Conservation (phyloP, 2,113 vertebrate species). For the Microtus oregoni region DNA sequence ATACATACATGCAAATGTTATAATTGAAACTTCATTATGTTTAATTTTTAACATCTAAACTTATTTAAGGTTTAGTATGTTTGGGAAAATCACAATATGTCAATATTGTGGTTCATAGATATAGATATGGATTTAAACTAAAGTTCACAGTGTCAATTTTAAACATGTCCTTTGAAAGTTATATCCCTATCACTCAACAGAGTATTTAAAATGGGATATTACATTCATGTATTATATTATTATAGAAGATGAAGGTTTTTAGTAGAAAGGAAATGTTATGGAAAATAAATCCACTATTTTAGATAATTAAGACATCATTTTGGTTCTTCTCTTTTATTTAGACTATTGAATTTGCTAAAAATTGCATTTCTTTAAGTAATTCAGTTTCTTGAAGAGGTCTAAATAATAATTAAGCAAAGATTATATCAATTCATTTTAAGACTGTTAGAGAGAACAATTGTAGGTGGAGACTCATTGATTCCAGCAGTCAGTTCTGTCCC, state of each 20-base stretch:
- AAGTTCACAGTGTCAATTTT: slow-evolving; percentile 35
- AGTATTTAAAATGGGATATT: slow-evolving; percentile 32
- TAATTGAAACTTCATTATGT: slow-evolving; percentile 40
- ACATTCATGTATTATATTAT: neutral
- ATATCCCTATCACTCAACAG: neutral
- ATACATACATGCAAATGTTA: slow-evolving; percentile 4
- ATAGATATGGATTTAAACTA: slow-evolving; percentile 22
- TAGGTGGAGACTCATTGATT: too few relatives aligned
- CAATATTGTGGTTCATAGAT: neutral
- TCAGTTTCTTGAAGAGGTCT: slow-evolving; percentile 28
- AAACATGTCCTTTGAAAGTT: slow-evolving; percentile 56
- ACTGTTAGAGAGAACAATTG: neutral
- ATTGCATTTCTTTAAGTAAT: slow-evolving; percentile 18
- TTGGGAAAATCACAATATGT: slow-evolving; percentile 19
- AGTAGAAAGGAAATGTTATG: slow-evolving; percentile 2
- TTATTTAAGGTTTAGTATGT: neutral
- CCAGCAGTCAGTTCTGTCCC: too few relatives aligned
- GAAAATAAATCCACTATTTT: neutral
- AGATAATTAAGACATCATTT: slow-evolving; percentile 46
- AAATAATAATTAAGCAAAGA: slow-evolving; percentile 9
- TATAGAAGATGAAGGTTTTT: slow-evolving; percentile 34
- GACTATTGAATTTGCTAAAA: slow-evolving; percentile 35
- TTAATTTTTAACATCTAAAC: slow-evolving; percentile 5
- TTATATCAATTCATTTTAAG: slow-evolving; percentile 21
- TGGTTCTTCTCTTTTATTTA: slow-evolving; percentile 34